Percentiles rank a stretch among this genome's conserved stretches.
These are phyloP conservation scores for Tetranychus truncatus DNA, from an alignment of 2,888 invertebrate genomes.

Conservation along the genomic window DNA sequence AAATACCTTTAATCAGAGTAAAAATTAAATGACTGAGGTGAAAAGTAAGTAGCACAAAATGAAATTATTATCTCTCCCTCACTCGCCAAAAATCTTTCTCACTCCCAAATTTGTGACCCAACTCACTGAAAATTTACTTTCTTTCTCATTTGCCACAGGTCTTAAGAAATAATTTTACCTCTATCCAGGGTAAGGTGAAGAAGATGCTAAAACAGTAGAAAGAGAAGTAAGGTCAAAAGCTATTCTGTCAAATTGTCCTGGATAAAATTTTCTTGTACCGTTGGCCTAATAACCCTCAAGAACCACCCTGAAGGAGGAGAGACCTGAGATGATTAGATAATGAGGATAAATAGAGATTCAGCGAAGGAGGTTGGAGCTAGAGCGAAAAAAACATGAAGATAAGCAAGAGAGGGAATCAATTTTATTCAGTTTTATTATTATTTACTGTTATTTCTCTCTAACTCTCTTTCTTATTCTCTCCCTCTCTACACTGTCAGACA, in stretches of 20 bases:
- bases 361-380: background rate
- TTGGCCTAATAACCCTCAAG: background rate
- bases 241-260: background rate
- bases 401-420: background rate
- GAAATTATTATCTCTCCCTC: background rate
- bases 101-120: background rate
- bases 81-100: background rate
- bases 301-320: background rate
- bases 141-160: background rate
- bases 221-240: background rate
- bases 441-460: background rate
- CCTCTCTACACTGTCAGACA: background rate
- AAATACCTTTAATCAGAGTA: background rate
- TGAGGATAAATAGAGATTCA: background rate
- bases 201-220: background rate
- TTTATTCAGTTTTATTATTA: background rate
- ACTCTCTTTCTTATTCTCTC: slow-evolving; percentile 6
- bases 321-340: background rate
- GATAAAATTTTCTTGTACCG: background rate
- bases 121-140: background rate
- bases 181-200: background rate
- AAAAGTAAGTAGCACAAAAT: background rate
- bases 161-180: background rate
- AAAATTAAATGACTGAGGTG: background rate
- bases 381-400: background rate